phyloP scores from a whole-genome alignment of 2,797 vertebrate species.

The Mus minutoides region DNA sequence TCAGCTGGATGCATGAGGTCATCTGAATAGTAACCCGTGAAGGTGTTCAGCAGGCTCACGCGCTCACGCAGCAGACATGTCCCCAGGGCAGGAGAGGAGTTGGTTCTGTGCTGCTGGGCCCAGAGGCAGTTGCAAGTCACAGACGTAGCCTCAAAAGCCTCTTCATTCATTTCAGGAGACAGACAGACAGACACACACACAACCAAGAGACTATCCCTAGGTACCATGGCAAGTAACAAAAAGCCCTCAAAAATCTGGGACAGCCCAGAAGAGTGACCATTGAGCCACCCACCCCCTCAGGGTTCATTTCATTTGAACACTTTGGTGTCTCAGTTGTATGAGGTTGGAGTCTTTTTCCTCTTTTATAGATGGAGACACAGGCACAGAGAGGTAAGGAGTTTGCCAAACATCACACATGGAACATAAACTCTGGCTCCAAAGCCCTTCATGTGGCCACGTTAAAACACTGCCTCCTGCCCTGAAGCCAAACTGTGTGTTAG shows the following conservation, averaged over 20 bases:
- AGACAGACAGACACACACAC: background rate
- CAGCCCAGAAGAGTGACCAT: background rate
- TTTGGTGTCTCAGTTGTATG: background rate
- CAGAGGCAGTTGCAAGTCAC: background rate
- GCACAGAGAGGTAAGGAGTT: background rate
- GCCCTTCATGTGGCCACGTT: background rate
- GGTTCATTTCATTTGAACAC: background rate
- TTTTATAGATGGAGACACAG: background rate
- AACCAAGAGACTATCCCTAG: background rate
- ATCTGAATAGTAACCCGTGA: background rate
- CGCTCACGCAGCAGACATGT: fast-evolving
- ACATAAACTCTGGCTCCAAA: background rate
- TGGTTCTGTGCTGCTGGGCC: background rate
- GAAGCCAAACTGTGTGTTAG: background rate
- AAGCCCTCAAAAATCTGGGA: background rate
- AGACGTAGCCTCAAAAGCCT: background rate
- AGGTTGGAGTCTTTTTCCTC: background rate
- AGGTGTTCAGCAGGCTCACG: fast-evolving
- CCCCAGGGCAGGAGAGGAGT: background rate
- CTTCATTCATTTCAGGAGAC: background rate
- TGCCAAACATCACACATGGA: background rate
- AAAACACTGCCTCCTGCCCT: background rate
- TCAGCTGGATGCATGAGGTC: background rate
- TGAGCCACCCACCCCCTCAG: background rate
- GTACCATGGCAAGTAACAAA: background rate